These are phyloP conservation scores for Zygogramma bicolorata DNA, from an alignment of 2,888 invertebrate genomes.

Conservation along the genomic window DNA sequence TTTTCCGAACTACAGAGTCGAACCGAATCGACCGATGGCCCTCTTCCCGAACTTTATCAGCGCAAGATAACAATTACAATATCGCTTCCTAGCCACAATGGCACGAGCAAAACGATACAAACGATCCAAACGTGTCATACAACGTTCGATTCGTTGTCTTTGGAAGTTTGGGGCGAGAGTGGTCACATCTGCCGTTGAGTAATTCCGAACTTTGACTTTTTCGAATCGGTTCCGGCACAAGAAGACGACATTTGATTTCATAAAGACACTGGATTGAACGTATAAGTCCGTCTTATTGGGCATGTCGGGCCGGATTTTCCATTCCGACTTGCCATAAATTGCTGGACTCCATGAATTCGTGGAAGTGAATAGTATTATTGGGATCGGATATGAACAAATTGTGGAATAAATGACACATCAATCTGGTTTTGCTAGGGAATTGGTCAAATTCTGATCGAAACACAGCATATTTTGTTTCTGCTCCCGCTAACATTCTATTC, in stretches of 20 bases:
- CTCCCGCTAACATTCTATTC: too few relatives aligned
- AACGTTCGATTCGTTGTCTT: slow-evolving; percentile 53
- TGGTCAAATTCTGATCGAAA: too few relatives aligned
- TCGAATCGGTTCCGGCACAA: slow-evolving; percentile 58
- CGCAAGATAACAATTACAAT: slow-evolving; percentile 14
- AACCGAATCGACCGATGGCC: not conserved
- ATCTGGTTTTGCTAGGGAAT: not conserved
- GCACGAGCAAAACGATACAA: slow-evolving; percentile 57
- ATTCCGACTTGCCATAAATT: slow-evolving; percentile 18
- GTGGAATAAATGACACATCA: not conserved
- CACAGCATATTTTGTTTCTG: too few relatives aligned
- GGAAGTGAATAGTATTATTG: slow-evolving; percentile 1
- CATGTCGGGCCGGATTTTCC: slow-evolving; percentile 15
- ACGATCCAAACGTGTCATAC: slow-evolving; percentile 58
- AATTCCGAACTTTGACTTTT: slow-evolving; percentile 62
- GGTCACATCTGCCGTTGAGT: slow-evolving; percentile 59
- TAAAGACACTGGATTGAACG: slow-evolving; percentile 27
- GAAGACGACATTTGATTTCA: slow-evolving; percentile 38
- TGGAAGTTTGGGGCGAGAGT: slow-evolving; percentile 51
- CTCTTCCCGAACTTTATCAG: not conserved
- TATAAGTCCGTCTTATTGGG: slow-evolving; percentile 26
- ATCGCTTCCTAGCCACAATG: slow-evolving; percentile 41
- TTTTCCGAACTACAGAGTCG: not conserved
- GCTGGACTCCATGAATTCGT: not conserved
- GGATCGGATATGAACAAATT: not conserved